A percentile compares a stretch with the other conserved stretches of the same genome.
Conservation (phyloP, 2,797 vertebrate species). For the Dermochelys coriacea region DNA sequence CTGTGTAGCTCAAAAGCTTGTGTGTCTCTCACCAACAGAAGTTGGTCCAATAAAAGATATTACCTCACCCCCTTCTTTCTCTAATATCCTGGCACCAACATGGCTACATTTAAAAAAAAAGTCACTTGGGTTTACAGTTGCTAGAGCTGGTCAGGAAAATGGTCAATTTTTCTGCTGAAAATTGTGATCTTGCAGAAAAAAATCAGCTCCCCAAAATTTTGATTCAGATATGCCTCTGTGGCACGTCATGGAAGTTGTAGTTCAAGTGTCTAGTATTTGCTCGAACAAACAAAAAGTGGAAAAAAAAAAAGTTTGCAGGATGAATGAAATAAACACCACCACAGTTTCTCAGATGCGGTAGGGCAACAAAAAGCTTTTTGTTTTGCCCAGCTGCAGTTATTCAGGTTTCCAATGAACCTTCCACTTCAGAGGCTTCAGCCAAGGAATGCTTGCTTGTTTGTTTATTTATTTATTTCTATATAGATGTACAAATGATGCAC, state of each 20-base stretch:
- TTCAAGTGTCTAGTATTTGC: background rate
- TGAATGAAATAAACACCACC: slow-evolving; percentile 20
- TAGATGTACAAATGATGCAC: background rate
- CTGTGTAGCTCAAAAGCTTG: too few species aligned
- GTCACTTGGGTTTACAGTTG: background rate
- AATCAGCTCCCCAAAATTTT: background rate
- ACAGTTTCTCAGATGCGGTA: background rate
- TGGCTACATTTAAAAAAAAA: too few species aligned
- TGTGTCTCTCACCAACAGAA: too few species aligned
- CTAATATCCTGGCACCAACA: too few species aligned
- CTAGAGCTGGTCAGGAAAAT: background rate
- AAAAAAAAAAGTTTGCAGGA: background rate
- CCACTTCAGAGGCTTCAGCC: background rate
- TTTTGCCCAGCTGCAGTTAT: slow-evolving; percentile 2
- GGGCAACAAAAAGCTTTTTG: slow-evolving; percentile 13
- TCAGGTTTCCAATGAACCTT: background rate
- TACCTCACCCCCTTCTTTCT: too few species aligned
- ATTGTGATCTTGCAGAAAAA: background rate
- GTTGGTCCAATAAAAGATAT: too few species aligned
- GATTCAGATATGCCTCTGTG: background rate
- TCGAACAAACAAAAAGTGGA: background rate
- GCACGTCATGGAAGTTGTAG: background rate
- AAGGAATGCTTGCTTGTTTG: background rate
- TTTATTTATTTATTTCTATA: background rate
- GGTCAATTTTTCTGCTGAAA: background rate